Evolutionary conservation across 2,113 vertebrate genomes (phyloP).

Genomic region (Tragelaphus scriptus): DNA sequence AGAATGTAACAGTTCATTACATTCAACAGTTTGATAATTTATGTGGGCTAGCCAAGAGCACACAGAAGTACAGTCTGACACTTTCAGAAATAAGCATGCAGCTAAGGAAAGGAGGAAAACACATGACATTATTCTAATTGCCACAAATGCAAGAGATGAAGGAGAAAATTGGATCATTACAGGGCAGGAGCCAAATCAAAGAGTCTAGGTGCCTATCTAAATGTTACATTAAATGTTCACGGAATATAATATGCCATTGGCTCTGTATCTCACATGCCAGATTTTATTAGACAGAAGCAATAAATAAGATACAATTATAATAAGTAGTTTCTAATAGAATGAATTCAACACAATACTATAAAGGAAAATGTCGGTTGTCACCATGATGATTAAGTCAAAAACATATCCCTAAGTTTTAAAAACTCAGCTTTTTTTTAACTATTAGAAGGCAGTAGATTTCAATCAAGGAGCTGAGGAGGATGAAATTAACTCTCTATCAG

Average conservation of each 20-base stretch:
- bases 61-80: not conserved
- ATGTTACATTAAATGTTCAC: constrained; percentile 19
- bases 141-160: not conserved
- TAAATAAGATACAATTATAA: constrained; percentile 20
- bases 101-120: not conserved
- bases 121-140: not conserved
- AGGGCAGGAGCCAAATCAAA: constrained; percentile 29
- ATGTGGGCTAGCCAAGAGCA: not conserved
- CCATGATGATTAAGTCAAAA: constrained; percentile 45
- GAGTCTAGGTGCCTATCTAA: not conserved
- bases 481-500: not conserved
- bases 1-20: not conserved
- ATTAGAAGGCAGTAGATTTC: not conserved
- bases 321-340: constrained; percentile 17
- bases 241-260: not conserved
- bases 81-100: not conserved
- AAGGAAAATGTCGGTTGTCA: constrained; percentile 46
- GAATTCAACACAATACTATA: not conserved
- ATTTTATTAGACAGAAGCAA: constrained; percentile 13
- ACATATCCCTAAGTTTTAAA: constrained; percentile 23
- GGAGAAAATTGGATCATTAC: not conserved
- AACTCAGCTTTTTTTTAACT: constrained; percentile 24
- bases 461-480: not conserved
- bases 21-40: not conserved
- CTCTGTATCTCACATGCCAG: not conserved